Evolutionary conservation across 2,888 invertebrate genomes (phyloP), one percentile per base, ranked within the genome.

Genomic region (Nephrocerus scutellatus): DNA sequence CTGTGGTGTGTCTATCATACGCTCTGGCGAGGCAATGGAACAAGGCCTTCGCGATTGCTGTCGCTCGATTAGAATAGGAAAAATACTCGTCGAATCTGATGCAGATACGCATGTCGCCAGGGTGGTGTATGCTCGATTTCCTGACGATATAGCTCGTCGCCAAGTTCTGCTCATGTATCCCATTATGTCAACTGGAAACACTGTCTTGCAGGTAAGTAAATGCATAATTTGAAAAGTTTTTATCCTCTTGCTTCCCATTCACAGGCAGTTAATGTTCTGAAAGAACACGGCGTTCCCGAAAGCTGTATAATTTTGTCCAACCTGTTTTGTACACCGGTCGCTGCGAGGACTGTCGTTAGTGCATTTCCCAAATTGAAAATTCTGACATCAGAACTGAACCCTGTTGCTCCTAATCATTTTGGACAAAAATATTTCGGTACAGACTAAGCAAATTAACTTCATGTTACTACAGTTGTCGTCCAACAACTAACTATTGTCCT

Each of bases 371-470:
- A 83, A 74, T 80, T 98, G 82, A 93, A 87, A 67, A 91, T 97
- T 53, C 74, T 98, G 40, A 95, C 97, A 0, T 91, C 96, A 0
- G 97, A 98, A 68, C 76, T 98, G 18, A 89, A 95, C 66, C 84
- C 84, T 1, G 84, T 93, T 3, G 92, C 95, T 7, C 97, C 97
- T 7, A 93, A 91, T 71, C 96, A 97, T 70, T 98, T 98, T 70
- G 96, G 97, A 35, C 89, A 90, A 70, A 95, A 91, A 68, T 98
- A 98, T 72, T 98, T 98, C 72, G 97, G 97, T 51, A 97, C 97
- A 39, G 96, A 96, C 72, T 97, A 59, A 52, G n/a, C n/a, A n/a
- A n/a, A n/a, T n/a, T n/a, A n/a, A n/a, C n/a, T n/a, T n/a, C n/a
- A n/a, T n/a, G n/a, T n/a, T n/a, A n/a, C n/a, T n/a, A n/a, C n/a